These are phyloP conservation scores for Tribolium madens DNA, from an alignment of 1,140 invertebrate genomes.

Conservation along the genomic window DNA sequence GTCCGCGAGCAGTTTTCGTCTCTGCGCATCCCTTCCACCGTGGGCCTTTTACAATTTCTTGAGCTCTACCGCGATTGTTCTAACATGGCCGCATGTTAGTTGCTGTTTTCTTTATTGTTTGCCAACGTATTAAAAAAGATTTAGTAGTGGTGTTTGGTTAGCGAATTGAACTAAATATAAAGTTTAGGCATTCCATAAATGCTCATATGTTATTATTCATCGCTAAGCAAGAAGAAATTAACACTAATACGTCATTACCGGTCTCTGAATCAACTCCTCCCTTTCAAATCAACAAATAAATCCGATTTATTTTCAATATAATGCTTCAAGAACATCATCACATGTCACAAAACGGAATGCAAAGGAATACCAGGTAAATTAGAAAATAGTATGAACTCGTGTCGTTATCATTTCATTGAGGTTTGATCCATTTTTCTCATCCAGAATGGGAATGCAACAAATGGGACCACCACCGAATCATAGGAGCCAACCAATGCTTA, in stretches of 20 bases:
- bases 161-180: conserved; percentile 43
- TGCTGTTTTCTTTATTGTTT: conserved; percentile 67
- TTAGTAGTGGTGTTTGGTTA: conserved; percentile 66
- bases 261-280: conserved; percentile 44
- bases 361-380: conserved; percentile 63
- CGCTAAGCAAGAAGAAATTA: not conserved
- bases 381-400: not conserved
- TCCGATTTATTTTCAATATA: conserved; percentile 47
- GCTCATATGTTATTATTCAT: not conserved
- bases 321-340: conserved; percentile 65
- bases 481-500: conserved; percentile 61
- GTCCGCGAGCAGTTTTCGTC: too few species aligned
- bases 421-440: conserved; percentile 4
- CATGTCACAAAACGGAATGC: conserved; percentile 62
- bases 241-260: conserved; percentile 35
- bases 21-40: too few species aligned
- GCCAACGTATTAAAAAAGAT: conserved; percentile 65
- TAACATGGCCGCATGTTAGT: conserved; percentile 66
- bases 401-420: conserved; percentile 1
- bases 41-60: too few species aligned
- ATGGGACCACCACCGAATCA: conserved; percentile 63
- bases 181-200: not conserved
- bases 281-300: conserved; percentile 38
- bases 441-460: conserved; percentile 63
- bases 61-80: conserved; percentile 54